Evolutionary conservation across 2,797 vertebrate genomes (phyloP), one percentile per base, ranked within the genome.

Genomic region (Champsocephalus gunnari): DNA sequence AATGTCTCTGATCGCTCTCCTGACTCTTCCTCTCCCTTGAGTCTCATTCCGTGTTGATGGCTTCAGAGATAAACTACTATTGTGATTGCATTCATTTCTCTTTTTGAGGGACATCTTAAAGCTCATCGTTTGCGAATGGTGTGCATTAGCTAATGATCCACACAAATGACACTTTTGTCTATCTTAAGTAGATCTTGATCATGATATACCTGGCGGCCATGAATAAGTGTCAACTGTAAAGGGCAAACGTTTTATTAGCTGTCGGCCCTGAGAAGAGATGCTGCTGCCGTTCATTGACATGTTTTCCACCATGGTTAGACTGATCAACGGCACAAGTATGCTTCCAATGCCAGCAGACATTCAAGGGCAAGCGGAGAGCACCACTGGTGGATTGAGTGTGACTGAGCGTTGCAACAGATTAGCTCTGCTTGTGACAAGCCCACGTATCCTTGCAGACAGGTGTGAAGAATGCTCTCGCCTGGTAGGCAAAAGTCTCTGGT

Each of bases 331-430:
- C 66, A 77, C 74, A 78, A 89, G 88, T 84, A 84, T 87, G 89
- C 81, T 79, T 85, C 86, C 90, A 80, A 77, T 75, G 87, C 89
- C 85, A 89, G 81, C 88, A 92, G 85, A 91, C 85, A 89, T 91
- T 91, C 92, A 94, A 94, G 93, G 94, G 94, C 93, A 89, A 83
- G 87, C 45, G 17, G 75, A 84, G 81, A 82, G 87, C 58, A 87
- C 89, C 90, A 85, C 85, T 61, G 79, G 92, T 83, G 92, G 90
- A 93, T 92, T 73, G 91, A 92, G 93, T 92, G 92, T 94, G 93
- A 94, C 94, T 92, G 93, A 93, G 93, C 81, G 90, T 93, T 92
- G 90, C 92, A 94, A 92, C 93, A 94, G 94, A 94, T 95, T 94
- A 94, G 89, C 90, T 87, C 83, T 90, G 89, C 90, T 89, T 81